Percentiles rank a stretch among this genome's conserved stretches.
These are phyloP conservation scores for Epinotia nisella DNA, from an alignment of 2,888 invertebrate species.

Conservation along the genomic window DNA sequence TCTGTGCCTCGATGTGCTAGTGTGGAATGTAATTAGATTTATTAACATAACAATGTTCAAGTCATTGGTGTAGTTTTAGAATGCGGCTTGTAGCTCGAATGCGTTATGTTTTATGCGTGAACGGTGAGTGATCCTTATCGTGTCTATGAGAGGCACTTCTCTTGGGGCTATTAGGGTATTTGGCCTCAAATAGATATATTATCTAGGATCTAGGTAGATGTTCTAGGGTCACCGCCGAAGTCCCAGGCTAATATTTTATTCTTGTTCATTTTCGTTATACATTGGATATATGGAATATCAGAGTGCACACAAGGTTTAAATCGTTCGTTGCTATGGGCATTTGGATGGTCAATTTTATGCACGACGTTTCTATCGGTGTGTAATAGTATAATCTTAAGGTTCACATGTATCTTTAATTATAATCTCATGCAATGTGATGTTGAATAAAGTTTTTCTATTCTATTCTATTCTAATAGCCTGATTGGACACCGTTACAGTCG, in stretches of 20 bases:
- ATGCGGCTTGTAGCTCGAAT: constrained; percentile 5
- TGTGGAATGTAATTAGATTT: constrained; percentile 78
- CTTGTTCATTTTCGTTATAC: too few relatives aligned
- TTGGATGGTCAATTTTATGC: not conserved
- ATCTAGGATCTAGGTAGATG: too few relatives aligned
- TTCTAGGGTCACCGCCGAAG: too few relatives aligned
- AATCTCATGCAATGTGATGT: too few relatives aligned
- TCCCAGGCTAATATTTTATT: too few relatives aligned
- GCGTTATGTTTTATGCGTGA: not conserved
- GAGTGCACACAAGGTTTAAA: not conserved
- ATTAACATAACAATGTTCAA: constrained; percentile 24
- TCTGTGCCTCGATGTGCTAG: constrained; percentile 83
- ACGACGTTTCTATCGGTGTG: not conserved
- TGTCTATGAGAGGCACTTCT: not conserved
- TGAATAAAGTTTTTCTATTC: too few relatives aligned
- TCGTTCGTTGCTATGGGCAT: not conserved
- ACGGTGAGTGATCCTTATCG: constrained; percentile 1
- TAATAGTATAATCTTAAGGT: too few relatives aligned
- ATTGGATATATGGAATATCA: too few relatives aligned
- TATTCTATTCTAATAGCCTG: not conserved
- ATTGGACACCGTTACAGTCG: not conserved
- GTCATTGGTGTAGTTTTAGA: constrained; percentile 23
- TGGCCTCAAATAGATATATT: too few relatives aligned
- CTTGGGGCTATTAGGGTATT: not conserved
- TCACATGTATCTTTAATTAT: too few relatives aligned